Evolutionary conservation across 2,888 invertebrate genomes (phyloP).

Genomic region (Amblyjoppa fuscipennis): DNA sequence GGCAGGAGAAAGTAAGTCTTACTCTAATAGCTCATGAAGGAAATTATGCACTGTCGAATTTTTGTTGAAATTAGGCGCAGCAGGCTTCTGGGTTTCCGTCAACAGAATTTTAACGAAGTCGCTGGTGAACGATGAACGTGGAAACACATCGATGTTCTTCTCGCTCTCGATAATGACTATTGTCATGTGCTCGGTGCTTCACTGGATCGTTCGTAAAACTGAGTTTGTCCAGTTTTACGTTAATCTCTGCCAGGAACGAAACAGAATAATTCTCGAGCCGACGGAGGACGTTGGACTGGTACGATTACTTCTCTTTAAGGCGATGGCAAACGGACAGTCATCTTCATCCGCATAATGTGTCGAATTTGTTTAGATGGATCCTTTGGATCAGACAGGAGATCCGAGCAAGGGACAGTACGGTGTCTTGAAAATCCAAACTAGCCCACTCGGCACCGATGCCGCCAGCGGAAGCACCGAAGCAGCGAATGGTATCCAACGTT

Average conservation of each 20-base stretch:
- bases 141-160: conserved; percentile 96
- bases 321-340: no score
- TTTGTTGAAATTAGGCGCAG: conserved; percentile 88
- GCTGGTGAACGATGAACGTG: conserved; percentile 90
- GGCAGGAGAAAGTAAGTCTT: conserved; percentile 94
- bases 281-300: conserved; percentile 94
- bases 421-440: conserved; percentile 91
- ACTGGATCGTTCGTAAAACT: conserved; percentile 91
- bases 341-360: conserved; percentile 1
- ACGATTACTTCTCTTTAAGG: conserved; percentile 70
- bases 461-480: conserved; percentile 77
- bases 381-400: conserved; percentile 86
- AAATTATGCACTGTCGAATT: not conserved
- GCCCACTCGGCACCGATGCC: conserved; percentile 85
- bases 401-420: conserved; percentile 89
- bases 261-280: conserved; percentile 93
- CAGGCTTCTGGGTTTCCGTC: conserved; percentile 94
- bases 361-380: conserved; percentile 87
- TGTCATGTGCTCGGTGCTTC: conserved; percentile 91
- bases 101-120: conserved; percentile 94
- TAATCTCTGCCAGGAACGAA: conserved; percentile 90
- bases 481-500: conserved; percentile 74
- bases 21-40: not conserved
- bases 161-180: conserved; percentile 92
- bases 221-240: conserved; percentile 95